Conservation (phyloP, 2,888 invertebrate genomes). For the Eilema griseolum region DNA sequence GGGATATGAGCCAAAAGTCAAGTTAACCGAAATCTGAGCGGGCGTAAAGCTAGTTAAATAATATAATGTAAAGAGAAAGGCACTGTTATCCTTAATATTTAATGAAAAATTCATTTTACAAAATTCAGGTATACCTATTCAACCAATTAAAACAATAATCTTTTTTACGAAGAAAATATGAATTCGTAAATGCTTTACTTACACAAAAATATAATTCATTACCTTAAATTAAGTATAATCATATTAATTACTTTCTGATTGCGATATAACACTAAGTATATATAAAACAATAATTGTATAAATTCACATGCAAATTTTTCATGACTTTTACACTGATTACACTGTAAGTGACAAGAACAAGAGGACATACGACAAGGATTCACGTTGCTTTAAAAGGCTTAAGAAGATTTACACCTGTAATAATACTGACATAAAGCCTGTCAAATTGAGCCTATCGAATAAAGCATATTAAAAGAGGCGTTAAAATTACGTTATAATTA, state of each 20-base stretch:
- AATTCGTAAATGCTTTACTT: constrained; percentile 71
- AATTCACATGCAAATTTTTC: not conserved
- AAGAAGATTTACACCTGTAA: no score
- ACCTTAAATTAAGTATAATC: constrained; percentile 42
- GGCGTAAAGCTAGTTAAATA: no score
- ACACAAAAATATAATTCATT: constrained; percentile 62
- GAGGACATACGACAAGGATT: not conserved
- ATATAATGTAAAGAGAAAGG: constrained; percentile 22
- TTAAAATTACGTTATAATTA: no score
- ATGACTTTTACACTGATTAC: not conserved
- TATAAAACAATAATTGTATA: constrained; percentile 38
- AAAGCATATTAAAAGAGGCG: no score
- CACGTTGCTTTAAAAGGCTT: no score
- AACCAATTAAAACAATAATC: constrained; percentile 66
- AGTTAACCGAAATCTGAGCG: no score
- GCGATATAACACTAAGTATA: constrained; percentile 20
- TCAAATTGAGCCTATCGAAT: not conserved
- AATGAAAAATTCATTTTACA: constrained; percentile 83
- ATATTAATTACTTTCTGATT: constrained; percentile 32
- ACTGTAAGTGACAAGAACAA: not conserved
- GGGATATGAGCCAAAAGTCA: no score
- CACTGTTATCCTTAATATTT: constrained; percentile 69
- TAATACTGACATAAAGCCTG: not conserved
- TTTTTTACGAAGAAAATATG: constrained; percentile 60
- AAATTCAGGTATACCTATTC: constrained; percentile 77